A percentile compares a stretch with the other conserved stretches of the same genome.
Evolutionary conservation across 2,113 vertebrate species (phyloP).

Genomic region (Callithrix jacchus): DNA sequence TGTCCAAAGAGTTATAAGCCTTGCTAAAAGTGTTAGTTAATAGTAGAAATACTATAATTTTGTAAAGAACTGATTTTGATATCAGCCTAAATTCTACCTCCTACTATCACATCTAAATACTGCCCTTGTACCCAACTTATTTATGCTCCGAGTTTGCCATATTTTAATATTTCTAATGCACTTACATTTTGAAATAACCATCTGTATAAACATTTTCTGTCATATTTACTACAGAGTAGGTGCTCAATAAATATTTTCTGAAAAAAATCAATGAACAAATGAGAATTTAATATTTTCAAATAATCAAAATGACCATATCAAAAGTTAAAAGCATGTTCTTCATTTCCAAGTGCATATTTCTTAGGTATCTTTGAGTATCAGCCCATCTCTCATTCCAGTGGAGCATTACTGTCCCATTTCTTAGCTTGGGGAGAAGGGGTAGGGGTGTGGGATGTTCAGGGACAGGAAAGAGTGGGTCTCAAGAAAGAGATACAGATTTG

Average conservation of each 20-base stretch:
- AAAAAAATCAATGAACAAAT: constrained; percentile 7
- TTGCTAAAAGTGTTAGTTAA: neutral
- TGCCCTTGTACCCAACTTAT: neutral
- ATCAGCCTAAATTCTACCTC: neutral
- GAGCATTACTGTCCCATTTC: neutral
- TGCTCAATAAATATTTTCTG: neutral
- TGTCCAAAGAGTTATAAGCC: neutral
- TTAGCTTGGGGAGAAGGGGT: neutral
- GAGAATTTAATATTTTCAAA: constrained; percentile 25
- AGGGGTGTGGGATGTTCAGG: neutral
- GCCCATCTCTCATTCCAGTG: neutral
- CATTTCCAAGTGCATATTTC: neutral
- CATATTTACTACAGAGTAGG: neutral
- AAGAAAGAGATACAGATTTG: neutral
- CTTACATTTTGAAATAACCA: neutral
- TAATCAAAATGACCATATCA: neutral
- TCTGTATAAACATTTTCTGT: neutral
- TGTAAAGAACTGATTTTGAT: neutral
- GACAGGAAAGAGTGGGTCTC: neutral
- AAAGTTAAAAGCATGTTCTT: neutral
- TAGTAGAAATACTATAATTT: neutral
- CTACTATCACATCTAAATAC: neutral
- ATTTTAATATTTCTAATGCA: neutral
- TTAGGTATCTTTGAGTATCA: neutral
- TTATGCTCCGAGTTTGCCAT: neutral